A percentile compares a stretch with the other conserved stretches of the same genome.
Conservation (phyloP, 2,888 invertebrate genomes). For the Coleophora flavipennella region DNA sequence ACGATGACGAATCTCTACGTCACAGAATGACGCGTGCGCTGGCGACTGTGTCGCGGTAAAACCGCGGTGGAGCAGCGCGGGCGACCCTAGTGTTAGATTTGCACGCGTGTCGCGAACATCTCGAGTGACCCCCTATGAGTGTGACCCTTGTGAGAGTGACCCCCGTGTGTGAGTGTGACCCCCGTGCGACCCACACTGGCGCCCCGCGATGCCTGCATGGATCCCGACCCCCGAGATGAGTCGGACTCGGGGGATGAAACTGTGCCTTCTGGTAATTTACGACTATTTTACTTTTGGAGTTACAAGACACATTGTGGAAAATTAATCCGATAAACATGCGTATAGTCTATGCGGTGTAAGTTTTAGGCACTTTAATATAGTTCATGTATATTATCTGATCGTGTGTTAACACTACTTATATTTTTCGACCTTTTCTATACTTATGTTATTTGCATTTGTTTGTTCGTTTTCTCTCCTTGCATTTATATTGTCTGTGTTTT, state of each 20-base stretch:
- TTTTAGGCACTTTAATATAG: no score
- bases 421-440: no score
- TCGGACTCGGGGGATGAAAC: conserved; percentile 51
- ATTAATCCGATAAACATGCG: no score
- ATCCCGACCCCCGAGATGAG: conserved; percentile 34
- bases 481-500: no score
- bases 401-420: no score
- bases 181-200: conserved; percentile 35
- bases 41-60: conserved; percentile 35
- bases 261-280: conserved; percentile 71
- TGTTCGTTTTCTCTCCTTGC: no score
- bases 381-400: no score
- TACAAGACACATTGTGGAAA: no score
- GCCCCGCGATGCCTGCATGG: conserved; percentile 65
- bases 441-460: no score
- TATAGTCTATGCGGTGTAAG: no score
- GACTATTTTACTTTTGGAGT: no score
- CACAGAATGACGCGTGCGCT: conserved; percentile 53
- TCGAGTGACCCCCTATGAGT: not conserved
- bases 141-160: no score
- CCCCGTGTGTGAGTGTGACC: conserved; percentile 4
- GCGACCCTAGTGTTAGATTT: conserved; percentile 41
- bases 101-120: conserved; percentile 7
- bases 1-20: conserved; percentile 34
- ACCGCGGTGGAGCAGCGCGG: conserved; percentile 35